Percentiles rank a stretch among this genome's conserved stretches.
Evolutionary conservation across 2,113 vertebrate species (phyloP).

Genomic region (Catharus fuscescens): DNA sequence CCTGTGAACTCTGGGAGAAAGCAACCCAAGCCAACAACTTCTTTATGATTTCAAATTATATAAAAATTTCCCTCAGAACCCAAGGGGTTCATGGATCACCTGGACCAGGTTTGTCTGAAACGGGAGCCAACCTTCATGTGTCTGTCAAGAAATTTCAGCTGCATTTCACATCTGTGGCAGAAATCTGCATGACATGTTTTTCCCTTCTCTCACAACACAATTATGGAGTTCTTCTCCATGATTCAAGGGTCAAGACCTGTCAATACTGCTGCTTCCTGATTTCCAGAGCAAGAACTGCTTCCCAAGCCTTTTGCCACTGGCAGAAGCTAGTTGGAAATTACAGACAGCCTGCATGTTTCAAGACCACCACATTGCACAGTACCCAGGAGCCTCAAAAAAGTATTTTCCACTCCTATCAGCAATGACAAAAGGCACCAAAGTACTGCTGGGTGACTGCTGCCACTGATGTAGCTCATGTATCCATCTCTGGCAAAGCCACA

Average conservation of each 20-base stretch:
- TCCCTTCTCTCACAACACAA: background rate
- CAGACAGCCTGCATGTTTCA: background rate
- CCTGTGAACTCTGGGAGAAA: background rate
- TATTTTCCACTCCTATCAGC: background rate
- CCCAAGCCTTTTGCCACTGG: background rate
- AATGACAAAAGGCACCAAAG: background rate
- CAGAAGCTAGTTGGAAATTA: background rate
- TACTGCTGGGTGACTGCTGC: background rate
- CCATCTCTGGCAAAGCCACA: slow-evolving; percentile 10
- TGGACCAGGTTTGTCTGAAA: background rate
- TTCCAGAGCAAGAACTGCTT: background rate
- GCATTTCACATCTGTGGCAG: background rate
- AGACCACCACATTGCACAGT: background rate
- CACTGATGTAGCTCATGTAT: background rate
- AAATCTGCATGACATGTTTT: background rate
- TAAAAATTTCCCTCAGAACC: background rate
- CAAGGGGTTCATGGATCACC: background rate
- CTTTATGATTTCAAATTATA: background rate
- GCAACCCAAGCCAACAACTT: background rate
- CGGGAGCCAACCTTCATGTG: background rate
- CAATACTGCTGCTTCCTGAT: background rate
- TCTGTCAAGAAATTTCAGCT: background rate
- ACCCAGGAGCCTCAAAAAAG: background rate
- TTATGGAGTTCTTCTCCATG: background rate
- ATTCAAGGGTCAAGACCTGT: background rate